Base-by-base conservation (phyloP, 2,797 vertebrate genomes). In the Oreortyx pictus region DNA sequence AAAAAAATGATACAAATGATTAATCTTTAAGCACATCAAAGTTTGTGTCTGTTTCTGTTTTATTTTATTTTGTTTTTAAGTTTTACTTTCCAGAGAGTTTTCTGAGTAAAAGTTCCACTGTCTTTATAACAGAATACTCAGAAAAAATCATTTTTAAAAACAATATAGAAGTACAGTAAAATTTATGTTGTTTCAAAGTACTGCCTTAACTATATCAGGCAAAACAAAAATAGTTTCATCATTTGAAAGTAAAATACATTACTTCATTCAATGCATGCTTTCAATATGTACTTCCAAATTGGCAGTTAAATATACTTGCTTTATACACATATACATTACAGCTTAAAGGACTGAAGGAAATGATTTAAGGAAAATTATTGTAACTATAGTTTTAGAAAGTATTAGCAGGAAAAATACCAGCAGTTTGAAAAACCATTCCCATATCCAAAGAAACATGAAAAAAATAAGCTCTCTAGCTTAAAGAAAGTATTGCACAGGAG, bases 401-500 rank as follows among this genome's bases (percentile, higher is more conserved):
- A 74, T 70, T 93, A 61, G 52, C n/a, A 91, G 54, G 41, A 56
- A 61, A 86, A 62, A 25, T 46, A 90, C 52, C 50, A 66, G 8
- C 17, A 82, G 73, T 92, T 91, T 60, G 14, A 54, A 71, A 92
- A 86, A n/a, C 41, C 62, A 6, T 68, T 82, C 92, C 41, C 35
- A 56, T 27, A 86, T 25, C 44, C 50, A 88, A 75, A 82, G 39
- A 79, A 66, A 92, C 23, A 82, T 35, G 11, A n/a, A 56, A 20
- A 52, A 65, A 94, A 94, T 67, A 17, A 82, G 24, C 25, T 66
- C 75, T 77, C 65, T 46, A 92, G 14, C 75, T 86, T 91, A 74
- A 96, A 95, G 87, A 49, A 76, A 90, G 17, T 79, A 39, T 94
- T 33, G 87, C 43, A 85, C 24, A 94, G 86, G 44, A 93, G 54